Percentiles rank a stretch among this genome's conserved stretches.
These are phyloP conservation scores for Plecturocebus donacophilus DNA, from an alignment of 2,113 vertebrate genomes.

Conservation along the genomic window DNA sequence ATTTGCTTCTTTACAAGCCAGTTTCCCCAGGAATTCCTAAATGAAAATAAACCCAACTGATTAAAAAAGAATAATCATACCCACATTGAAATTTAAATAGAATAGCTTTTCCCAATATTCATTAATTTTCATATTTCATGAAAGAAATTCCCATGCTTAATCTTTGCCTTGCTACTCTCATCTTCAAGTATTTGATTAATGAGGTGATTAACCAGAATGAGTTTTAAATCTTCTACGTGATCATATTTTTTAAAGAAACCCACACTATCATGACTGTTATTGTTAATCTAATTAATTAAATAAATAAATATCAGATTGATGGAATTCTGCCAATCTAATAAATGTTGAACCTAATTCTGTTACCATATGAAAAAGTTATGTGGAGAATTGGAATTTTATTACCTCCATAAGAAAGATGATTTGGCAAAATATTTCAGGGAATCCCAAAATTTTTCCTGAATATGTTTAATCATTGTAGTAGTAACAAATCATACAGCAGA, in stretches of 20 bases:
- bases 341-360: background rate
- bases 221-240: background rate
- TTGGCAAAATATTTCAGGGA: background rate
- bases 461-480: background rate
- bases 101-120: background rate
- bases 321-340: background rate
- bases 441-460: background rate
- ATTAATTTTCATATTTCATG: slow-evolving; percentile 45
- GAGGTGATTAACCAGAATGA: slow-evolving; percentile 51
- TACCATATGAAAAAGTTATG: background rate
- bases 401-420: background rate
- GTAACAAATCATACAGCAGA: background rate
- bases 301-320: slow-evolving; percentile 22
- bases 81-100: background rate
- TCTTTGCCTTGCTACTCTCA: background rate
- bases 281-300: slow-evolving; percentile 4
- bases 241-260: background rate
- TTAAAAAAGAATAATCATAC: background rate
- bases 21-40: background rate
- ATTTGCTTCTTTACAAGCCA: background rate
- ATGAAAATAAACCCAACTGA: background rate
- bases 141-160: slow-evolving; percentile 2
- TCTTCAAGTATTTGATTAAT: slow-evolving; percentile 36
- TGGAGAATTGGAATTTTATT: background rate
- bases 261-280: slow-evolving; percentile 34